phyloP scores from a whole-genome alignment of 2,113 vertebrate genomes.

The Tetrax tetrax region DNA sequence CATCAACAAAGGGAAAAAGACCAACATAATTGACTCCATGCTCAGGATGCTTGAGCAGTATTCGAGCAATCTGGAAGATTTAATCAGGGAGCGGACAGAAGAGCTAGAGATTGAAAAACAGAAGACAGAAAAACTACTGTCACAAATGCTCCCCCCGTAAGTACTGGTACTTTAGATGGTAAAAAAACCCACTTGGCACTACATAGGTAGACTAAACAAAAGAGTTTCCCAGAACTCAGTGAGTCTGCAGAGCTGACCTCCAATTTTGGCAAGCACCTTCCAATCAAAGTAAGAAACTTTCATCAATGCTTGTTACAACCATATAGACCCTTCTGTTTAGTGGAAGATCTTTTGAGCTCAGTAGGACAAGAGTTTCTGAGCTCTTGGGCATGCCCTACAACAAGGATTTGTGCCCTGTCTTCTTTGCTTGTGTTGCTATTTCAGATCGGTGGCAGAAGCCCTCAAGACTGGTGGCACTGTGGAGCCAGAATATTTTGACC shows the following conservation, averaged over 20 bases:
- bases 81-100: conserved; percentile 89
- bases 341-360: not conserved
- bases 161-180: conserved; percentile 35
- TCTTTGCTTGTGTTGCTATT: not conserved
- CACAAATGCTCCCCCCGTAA: conserved; percentile 93
- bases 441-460: conserved; percentile 91
- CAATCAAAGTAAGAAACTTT: not conserved
- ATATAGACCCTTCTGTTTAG: not conserved
- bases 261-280: not conserved
- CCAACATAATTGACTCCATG: conserved; percentile 95
- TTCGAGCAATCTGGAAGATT: conserved; percentile 92
- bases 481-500: conserved; percentile 91
- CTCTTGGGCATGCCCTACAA: not conserved
- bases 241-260: not conserved
- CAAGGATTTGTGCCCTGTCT: not conserved
- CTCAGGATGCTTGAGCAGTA: conserved; percentile 94
- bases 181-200: not conserved
- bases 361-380: not conserved
- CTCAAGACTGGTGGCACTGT: conserved; percentile 89
- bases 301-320: not conserved
- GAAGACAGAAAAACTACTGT: conserved; percentile 91
- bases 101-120: conserved; percentile 94
- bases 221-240: not conserved
- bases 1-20: conserved; percentile 94
- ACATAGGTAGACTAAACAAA: not conserved